phyloP scores from a whole-genome alignment of 2,888 invertebrate species.

The Blomia tropicalis region DNA sequence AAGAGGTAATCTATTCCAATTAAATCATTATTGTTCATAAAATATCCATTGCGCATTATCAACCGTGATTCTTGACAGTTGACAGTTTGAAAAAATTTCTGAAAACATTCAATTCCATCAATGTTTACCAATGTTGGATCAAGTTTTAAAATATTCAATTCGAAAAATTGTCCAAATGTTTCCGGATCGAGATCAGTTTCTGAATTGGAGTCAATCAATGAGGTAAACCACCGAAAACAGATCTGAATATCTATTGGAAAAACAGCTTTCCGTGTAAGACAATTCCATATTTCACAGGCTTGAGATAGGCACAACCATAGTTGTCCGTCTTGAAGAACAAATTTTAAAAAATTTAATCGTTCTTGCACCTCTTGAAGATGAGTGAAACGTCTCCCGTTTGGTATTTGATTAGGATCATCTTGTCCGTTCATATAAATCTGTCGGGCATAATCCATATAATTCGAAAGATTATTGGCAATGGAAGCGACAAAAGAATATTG shows the following conservation, averaged over 20 bases:
- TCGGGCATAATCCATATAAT: constrained; percentile 72
- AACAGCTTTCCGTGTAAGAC: constrained; percentile 79
- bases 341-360: constrained; percentile 73
- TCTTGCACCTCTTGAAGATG: constrained; percentile 85
- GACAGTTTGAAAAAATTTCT: constrained; percentile 79
- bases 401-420: constrained; percentile 45
- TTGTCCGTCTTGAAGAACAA: constrained; percentile 83
- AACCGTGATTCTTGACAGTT: constrained; percentile 87
- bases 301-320: constrained; percentile 91
- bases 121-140: constrained; percentile 80
- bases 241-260: constrained; percentile 83
- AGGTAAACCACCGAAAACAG: constrained; percentile 94
- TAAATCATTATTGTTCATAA: constrained; percentile 82
- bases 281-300: constrained; percentile 91
- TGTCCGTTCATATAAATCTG: constrained; percentile 43
- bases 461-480: constrained; percentile 70
- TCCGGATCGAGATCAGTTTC: constrained; percentile 86
- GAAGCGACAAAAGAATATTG: constrained; percentile 82
- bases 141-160: constrained; percentile 75
- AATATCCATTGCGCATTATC: constrained; percentile 56
- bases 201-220: constrained; percentile 59
- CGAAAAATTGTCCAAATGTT: constrained; percentile 86
- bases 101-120: constrained; percentile 74
- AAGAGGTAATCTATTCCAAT: constrained; percentile 92
- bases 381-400: constrained; percentile 65